phyloP scores from a whole-genome alignment of 1,140 invertebrate species.

The Bombus sylvicola region DNA sequence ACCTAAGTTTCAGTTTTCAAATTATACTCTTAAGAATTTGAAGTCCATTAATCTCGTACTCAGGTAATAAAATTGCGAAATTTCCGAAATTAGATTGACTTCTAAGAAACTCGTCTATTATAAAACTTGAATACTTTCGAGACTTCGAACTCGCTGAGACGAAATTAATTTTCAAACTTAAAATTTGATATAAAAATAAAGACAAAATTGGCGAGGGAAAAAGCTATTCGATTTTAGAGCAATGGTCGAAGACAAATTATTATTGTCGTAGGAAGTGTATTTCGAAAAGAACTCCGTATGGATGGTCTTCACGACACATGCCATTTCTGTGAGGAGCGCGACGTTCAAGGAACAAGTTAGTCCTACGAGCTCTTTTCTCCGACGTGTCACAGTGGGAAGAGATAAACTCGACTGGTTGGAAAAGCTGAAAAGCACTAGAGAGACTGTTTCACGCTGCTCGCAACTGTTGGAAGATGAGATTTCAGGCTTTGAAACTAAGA shows the following conservation, averaged over 20 bases:
- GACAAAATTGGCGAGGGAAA: no score
- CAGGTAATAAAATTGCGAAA: no score
- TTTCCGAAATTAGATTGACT: no score
- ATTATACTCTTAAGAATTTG: no score
- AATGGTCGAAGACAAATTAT: not conserved
- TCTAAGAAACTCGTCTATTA: no score
- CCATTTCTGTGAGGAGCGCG: slow-evolving; percentile 15
- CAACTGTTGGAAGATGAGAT: slow-evolving; percentile 46
- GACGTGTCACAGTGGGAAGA: slow-evolving; percentile 35
- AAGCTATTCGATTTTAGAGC: not conserved
- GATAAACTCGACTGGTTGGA: slow-evolving; percentile 47
- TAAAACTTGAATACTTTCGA: no score
- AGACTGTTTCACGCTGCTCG: slow-evolving; percentile 41
- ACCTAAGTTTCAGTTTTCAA: no score
- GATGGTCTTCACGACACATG: not conserved
- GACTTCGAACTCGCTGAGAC: not conserved
- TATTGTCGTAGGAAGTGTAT: not conserved
- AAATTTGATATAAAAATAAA: no score
- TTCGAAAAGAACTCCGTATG: not conserved
- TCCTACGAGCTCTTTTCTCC: slow-evolving; percentile 18
- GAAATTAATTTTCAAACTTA: no score
- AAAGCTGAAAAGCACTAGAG: slow-evolving; percentile 30
- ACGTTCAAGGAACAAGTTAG: slow-evolving; percentile 43
- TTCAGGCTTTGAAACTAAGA: slow-evolving; percentile 49
- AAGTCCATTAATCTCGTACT: no score